phyloP scores from a whole-genome alignment of 2,113 vertebrate species.

The Cynoglossus semilaevis region DNA sequence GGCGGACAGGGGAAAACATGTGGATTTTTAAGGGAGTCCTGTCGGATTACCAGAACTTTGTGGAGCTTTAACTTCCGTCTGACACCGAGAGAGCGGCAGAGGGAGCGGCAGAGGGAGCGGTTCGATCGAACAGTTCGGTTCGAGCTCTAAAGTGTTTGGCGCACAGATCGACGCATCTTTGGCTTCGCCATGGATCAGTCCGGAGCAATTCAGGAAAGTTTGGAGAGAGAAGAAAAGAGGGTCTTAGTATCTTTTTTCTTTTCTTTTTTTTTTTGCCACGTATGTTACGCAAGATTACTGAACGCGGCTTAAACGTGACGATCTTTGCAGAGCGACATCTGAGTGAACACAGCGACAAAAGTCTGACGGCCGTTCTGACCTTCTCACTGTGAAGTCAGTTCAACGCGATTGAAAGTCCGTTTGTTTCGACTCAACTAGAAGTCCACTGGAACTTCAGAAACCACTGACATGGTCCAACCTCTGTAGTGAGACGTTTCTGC shows the following conservation, averaged over 20 bases:
- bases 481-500: slow-evolving; percentile 22
- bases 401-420: no score
- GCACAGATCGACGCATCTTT: neutral
- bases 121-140: no score
- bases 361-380: no score
- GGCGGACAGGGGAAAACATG: slow-evolving; percentile 28
- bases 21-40: slow-evolving; percentile 37
- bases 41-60: slow-evolving; percentile 8
- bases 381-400: no score
- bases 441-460: slow-evolving; percentile 1
- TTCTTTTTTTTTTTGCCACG: neutral
- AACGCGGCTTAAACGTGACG: no score
- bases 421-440: no score
- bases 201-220: slow-evolving; percentile 86
- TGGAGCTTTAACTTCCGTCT: neutral
- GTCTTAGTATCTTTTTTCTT: slow-evolving; percentile 83
- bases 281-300: no score
- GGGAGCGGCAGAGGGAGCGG: no score
- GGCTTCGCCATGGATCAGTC: slow-evolving; percentile 86
- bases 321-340: no score
- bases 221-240: slow-evolving; percentile 79
- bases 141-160: neutral
- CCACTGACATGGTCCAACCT: neutral
- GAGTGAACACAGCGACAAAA: no score
- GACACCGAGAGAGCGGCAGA: neutral